Evolutionary conservation across 2,113 vertebrate genomes (phyloP).

Genomic region (Alouatta palliata): DNA sequence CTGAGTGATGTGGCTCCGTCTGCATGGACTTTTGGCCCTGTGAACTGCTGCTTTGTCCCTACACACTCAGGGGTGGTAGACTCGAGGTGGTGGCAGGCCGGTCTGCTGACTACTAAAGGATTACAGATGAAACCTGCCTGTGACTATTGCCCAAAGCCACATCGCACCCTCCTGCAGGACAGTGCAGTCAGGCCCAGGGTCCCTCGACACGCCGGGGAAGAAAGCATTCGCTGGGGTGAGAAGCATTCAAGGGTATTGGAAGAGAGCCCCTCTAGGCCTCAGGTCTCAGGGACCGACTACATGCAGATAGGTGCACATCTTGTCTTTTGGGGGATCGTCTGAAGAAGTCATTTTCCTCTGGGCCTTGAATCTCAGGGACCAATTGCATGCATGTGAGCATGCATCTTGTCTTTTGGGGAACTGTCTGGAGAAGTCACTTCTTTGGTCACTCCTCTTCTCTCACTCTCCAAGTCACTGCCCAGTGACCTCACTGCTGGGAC

Average conservation of each 20-base stretch:
- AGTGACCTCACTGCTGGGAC: background rate
- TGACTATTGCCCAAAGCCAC: background rate
- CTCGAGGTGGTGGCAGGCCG: background rate
- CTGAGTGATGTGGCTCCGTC: background rate
- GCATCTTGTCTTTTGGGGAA: background rate
- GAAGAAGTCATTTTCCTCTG: background rate
- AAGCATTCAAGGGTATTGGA: background rate
- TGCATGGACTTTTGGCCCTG: background rate
- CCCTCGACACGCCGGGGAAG: fast-evolving
- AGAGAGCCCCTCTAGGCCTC: background rate
- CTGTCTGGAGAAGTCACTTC: background rate
- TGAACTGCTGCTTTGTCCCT: background rate
- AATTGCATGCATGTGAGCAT: background rate
- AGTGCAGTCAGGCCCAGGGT: background rate
- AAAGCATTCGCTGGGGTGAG: background rate
- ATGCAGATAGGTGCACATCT: background rate
- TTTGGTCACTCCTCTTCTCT: background rate
- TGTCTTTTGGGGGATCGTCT: background rate
- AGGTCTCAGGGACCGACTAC: background rate
- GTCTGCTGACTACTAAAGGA: background rate
- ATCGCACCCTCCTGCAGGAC: background rate
- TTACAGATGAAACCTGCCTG: background rate
- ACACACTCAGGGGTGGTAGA: fast-evolving
- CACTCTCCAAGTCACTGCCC: background rate
- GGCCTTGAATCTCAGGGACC: too few relatives aligned